These are phyloP conservation scores for Panthera leo DNA, from an alignment of 2,113 vertebrate species.

Conservation along the genomic window DNA sequence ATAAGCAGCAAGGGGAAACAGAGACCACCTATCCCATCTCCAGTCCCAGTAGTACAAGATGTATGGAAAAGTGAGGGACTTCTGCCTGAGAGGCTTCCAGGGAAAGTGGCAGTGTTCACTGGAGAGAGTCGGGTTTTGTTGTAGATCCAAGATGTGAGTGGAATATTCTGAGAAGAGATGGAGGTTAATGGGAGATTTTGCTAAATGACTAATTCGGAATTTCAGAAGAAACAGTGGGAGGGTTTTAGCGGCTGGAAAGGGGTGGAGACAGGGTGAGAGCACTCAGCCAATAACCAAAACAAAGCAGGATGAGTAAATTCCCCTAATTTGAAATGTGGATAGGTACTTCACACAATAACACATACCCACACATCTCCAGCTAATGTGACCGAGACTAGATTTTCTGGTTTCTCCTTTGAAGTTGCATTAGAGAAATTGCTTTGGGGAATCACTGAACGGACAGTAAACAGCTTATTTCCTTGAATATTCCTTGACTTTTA, in stretches of 20 bases:
- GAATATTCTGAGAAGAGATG: background rate
- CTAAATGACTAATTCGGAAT: background rate
- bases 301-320: constrained; percentile 1
- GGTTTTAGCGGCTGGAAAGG: background rate
- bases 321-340: constrained; percentile 48
- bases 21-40: background rate
- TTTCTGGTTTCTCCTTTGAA: constrained; percentile 62
- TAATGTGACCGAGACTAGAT: constrained; percentile 45
- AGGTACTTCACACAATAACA: constrained; percentile 16
- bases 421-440: constrained; percentile 57
- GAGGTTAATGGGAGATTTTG: background rate
- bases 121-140: background rate
- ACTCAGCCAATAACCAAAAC: constrained; percentile 20
- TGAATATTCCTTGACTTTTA: constrained; percentile 51
- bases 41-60: background rate
- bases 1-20: background rate
- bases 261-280: background rate
- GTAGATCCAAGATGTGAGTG: background rate
- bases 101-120: background rate
- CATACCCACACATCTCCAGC: background rate
- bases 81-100: background rate
- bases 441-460: constrained; percentile 47
- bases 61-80: background rate
- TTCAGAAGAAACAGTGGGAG: background rate
- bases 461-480: constrained; percentile 67